Base-by-base conservation (phyloP, 2,888 invertebrate genomes). In the Lasioglossum leucozonium region DNA sequence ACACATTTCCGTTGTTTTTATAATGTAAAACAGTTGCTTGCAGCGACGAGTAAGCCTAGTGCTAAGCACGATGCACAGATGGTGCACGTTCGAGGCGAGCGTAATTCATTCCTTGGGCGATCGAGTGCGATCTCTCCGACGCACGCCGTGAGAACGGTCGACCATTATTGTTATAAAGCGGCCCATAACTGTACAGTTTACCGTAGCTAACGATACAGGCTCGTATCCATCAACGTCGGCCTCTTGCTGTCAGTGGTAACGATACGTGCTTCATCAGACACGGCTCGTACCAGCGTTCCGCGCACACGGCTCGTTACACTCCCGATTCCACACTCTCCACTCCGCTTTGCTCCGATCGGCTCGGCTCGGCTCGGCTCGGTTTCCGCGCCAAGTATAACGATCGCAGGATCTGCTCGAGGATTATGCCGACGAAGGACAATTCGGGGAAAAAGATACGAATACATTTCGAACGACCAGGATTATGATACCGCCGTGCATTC, bases 221-320 rank as follows among this genome's bases (percentile, higher is more conserved):
- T 76, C 73, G 87, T 85, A 87, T 90, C 90, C 81, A 87, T 90
- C 90, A 90, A 86, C 78, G 90, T 90, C 90, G 86, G 81, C 79
- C 80, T 77, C 65, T 77, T 76, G 73, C 90, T 83, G 88, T 87
- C 90, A 88, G 88, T 88, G 77, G 90, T 89, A 90, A 90, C 88
- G 90, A 82, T 87, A 88, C 86, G 85, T 85, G 84, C 86, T 90
- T 88, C 81, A 76, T 89, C 89, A 89, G 86, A 82, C 88, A 67
- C 69, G 83, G 78, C 69, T 71, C 44, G 81, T 82, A 84, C 55
- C 69, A 47, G 47, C 76, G 34, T n/a, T 72, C 34, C 62, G 5
- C 69, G 4, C 42, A 16, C 42, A 16, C n/a, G 51, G 44, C n/a
- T 44, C 51, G 44, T 74, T 79, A 22, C 73, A 22, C 55, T n/a